Conservation (phyloP, 2,797 vertebrate species). For the Atherinosoma microstoma region DNA sequence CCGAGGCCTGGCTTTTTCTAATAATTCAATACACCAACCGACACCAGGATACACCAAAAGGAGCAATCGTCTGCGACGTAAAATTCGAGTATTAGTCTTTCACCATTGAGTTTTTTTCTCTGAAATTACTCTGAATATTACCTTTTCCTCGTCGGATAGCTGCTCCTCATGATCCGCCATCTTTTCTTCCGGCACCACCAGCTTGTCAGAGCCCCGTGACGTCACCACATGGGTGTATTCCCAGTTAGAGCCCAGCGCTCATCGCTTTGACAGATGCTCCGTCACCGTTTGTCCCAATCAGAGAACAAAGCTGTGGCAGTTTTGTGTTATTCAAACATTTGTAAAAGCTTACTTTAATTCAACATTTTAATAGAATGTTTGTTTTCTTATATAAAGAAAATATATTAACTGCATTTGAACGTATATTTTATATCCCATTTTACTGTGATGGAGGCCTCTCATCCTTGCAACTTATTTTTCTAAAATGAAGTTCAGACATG, state of each 20-base stretch:
- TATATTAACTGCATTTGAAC: too few species aligned
- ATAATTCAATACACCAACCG: neutral
- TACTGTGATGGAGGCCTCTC: too few species aligned
- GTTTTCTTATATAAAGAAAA: too few species aligned
- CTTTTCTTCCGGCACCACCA: slow-evolving; percentile 86
- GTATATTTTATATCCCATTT: too few species aligned
- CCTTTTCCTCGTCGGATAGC: slow-evolving; percentile 85
- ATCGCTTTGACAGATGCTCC: slow-evolving; percentile 17
- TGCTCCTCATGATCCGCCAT: slow-evolving; percentile 88
- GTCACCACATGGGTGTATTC: slow-evolving; percentile 76
- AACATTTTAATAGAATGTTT: too few species aligned
- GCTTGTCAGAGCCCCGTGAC: slow-evolving; percentile 79
- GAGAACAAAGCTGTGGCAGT: neutral
- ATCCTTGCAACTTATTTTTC: too few species aligned
- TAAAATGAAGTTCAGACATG: too few species aligned
- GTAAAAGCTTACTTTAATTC: neutral
- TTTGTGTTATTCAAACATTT: neutral
- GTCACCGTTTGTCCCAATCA: neutral
- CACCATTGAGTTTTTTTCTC: neutral
- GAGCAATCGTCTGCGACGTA: accelerated
- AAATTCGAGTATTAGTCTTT: accelerated
- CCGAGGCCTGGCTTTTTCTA: slow-evolving; percentile 52
- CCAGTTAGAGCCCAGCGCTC: neutral
- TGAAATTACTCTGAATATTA: slow-evolving; percentile 48
- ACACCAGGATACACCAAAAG: neutral